phyloP scores from a whole-genome alignment of 2,797 vertebrate species.

The Coluber constrictor region DNA sequence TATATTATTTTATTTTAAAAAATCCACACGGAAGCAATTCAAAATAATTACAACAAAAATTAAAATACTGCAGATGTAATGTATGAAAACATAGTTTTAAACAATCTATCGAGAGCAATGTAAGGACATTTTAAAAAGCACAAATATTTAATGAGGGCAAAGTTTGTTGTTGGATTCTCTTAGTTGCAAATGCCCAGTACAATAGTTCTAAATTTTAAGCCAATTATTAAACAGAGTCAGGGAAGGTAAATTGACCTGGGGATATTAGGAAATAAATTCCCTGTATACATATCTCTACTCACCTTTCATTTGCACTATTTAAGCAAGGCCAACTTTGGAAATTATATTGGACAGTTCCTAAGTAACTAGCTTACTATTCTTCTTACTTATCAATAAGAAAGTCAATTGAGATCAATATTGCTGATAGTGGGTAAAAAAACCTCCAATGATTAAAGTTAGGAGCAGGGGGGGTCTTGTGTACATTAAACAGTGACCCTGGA shows the following conservation, averaged over 20 bases:
- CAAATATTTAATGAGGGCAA: constrained; percentile 64
- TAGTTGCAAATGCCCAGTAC: neutral
- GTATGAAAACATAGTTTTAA: constrained; percentile 78
- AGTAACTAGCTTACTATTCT: neutral
- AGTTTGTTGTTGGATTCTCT: neutral
- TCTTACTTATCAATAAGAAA: neutral
- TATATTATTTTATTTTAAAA: constrained; percentile 67
- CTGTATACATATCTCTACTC: neutral
- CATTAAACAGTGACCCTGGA: neutral
- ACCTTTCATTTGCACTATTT: neutral
- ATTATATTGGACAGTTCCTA: neutral
- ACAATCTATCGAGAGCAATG: constrained; percentile 86
- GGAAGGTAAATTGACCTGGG: neutral
- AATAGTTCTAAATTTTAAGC: neutral
- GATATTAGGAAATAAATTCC: neutral
- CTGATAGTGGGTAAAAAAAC: neutral
- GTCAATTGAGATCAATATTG: neutral
- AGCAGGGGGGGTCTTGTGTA: neutral
- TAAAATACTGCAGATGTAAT: constrained; percentile 88
- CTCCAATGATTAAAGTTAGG: neutral
- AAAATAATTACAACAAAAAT: constrained; percentile 90
- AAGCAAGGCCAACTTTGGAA: neutral
- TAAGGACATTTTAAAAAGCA: constrained; percentile 78
- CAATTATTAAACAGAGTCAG: neutral
- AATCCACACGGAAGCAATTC: constrained; percentile 73